These are phyloP conservation scores for Bedellia somnulentella DNA, from an alignment of 2,888 invertebrate species.

Conservation along the genomic window DNA sequence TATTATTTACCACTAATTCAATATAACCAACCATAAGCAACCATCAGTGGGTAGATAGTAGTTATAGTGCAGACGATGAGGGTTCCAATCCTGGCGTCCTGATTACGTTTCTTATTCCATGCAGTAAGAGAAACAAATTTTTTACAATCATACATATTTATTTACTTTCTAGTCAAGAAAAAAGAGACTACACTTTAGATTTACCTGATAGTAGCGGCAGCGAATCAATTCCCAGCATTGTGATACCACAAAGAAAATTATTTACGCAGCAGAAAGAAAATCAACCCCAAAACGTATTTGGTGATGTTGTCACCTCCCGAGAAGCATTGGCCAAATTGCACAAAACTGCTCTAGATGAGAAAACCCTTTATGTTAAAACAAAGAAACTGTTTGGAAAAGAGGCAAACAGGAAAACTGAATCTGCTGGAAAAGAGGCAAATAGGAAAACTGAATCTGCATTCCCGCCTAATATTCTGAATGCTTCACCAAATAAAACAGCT, in stretches of 20 bases:
- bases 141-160: no score
- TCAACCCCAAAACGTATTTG: conserved; percentile 21
- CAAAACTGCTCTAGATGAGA: conserved; percentile 19
- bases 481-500: neutral
- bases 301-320: conserved; percentile 19
- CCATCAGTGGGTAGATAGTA: no score
- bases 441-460: conserved; percentile 21
- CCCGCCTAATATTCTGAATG: no score
- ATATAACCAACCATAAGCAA: no score
- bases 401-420: conserved; percentile 21
- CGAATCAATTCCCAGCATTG: conserved; percentile 42
- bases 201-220: conserved; percentile 40
- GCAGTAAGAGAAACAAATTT: no score
- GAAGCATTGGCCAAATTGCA: conserved; percentile 24
- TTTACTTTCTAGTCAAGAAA: conserved; percentile 28
- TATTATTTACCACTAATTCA: no score
- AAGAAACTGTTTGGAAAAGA: conserved; percentile 3
- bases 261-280: conserved; percentile 34
- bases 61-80: no score
- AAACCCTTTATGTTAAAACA: conserved; percentile 15
- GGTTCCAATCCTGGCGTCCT: no score
- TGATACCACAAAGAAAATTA: conserved; percentile 33
- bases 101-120: no score
- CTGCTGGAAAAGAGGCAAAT: conserved; percentile 12
- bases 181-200: conserved; percentile 24